phyloP scores from a whole-genome alignment of 2,888 invertebrate genomes.

The Lissonota sp. region DNA sequence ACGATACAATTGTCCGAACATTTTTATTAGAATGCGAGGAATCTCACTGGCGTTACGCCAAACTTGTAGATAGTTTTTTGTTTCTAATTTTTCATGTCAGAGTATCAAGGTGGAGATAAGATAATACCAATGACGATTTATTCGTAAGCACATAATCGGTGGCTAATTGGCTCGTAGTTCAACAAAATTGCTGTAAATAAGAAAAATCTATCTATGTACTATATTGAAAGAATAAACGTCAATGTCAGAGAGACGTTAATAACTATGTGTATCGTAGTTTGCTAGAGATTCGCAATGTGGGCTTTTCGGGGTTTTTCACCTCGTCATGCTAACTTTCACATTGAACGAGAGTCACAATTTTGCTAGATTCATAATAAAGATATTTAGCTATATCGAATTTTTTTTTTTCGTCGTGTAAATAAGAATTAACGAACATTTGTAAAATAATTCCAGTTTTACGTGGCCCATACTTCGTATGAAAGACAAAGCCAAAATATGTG shows the following conservation, averaged over 20 bases:
- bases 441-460: constrained; percentile 38
- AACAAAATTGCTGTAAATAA: constrained; percentile 55
- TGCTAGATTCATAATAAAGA: not conserved
- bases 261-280: constrained; percentile 25
- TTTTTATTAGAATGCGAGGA: constrained; percentile 8
- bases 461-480: constrained; percentile 35
- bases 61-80: constrained; percentile 1
- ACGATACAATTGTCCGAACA: not conserved
- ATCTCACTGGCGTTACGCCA: constrained; percentile 14
- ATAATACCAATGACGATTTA: constrained; percentile 21
- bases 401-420: constrained; percentile 40
- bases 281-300: constrained; percentile 24
- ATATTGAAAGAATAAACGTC: constrained; percentile 29
- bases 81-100: not conserved
- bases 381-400: no score
- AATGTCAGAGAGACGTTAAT: constrained; percentile 24
- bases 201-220: constrained; percentile 46
- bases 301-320: constrained; percentile 24
- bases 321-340: constrained; percentile 18
- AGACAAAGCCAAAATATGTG: constrained; percentile 41
- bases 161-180: constrained; percentile 34
- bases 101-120: not conserved
- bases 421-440: constrained; percentile 46
- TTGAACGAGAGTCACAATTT: constrained; percentile 2
- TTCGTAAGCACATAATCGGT: constrained; percentile 33